A percentile compares a stretch with the other conserved stretches of the same genome.
Conservation (phyloP, 2,797 vertebrate species). For the Gymnoscopelus microlampas region DNA sequence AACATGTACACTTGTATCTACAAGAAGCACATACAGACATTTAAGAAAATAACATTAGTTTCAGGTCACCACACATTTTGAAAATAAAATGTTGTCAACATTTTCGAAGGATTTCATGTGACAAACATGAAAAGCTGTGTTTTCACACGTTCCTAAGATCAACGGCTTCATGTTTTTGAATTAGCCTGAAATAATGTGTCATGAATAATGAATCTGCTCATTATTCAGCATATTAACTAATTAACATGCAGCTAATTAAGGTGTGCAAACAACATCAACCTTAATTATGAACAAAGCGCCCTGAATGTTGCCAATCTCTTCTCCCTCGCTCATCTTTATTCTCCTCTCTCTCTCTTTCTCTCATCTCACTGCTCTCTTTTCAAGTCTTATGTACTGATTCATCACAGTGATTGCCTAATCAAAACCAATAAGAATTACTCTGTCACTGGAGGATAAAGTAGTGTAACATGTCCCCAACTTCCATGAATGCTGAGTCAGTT, state of each 20-base stretch:
- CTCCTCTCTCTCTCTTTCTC: constrained; percentile 4
- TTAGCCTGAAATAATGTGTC: constrained; percentile 38
- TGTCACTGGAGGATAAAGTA: constrained; percentile 41
- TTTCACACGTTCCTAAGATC: constrained; percentile 12
- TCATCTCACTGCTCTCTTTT: constrained; percentile 40
- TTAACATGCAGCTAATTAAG: constrained; percentile 40
- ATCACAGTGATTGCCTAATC: constrained; percentile 46
- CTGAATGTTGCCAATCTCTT: constrained; percentile 32
- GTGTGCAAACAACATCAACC: constrained; percentile 41
- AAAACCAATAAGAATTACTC: constrained; percentile 42
- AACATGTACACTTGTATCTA: too few relatives aligned
- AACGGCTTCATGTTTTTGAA: constrained; percentile 30
- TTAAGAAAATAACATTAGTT: too few relatives aligned
- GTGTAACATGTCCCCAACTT: constrained; percentile 28
- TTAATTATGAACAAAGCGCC: constrained; percentile 39
- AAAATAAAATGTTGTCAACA: too few relatives aligned
- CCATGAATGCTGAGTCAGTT: constrained; percentile 42
- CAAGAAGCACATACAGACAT: too few relatives aligned
- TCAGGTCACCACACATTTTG: too few relatives aligned
- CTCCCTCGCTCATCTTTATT: not conserved
- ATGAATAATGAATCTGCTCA: constrained; percentile 52
- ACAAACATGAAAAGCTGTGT: constrained; percentile 23
- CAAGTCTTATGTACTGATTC: constrained; percentile 37
- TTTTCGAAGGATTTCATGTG: constrained; percentile 21
- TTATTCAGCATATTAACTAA: constrained; percentile 60